Evolutionary conservation across 2,113 vertebrate species (phyloP).

Genomic region (Clarias magur): DNA sequence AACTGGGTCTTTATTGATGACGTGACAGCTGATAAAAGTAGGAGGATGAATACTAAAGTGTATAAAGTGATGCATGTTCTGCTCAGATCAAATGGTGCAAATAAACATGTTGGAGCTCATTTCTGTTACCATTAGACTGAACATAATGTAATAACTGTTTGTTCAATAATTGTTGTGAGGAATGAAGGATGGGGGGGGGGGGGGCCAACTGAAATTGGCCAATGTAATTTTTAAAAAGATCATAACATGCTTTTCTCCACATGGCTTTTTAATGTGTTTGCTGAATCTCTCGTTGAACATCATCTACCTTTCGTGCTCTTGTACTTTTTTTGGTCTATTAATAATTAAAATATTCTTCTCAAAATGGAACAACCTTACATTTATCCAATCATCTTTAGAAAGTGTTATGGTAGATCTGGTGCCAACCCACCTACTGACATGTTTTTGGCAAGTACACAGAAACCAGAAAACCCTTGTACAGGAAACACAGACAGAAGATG

Average conservation of each 20-base stretch:
- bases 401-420: neutral
- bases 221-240: neutral
- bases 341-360: neutral
- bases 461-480: neutral
- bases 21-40: too few species aligned
- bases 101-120: too few species aligned
- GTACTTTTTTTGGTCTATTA: neutral
- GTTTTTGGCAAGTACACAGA: neutral
- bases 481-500: neutral
- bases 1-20: too few species aligned
- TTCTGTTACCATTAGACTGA: neutral
- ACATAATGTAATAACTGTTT: neutral
- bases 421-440: neutral
- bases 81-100: too few species aligned
- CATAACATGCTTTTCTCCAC: neutral
- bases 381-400: neutral
- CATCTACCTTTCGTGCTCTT: too few species aligned
- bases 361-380: neutral
- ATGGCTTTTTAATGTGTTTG: too few species aligned
- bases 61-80: too few species aligned
- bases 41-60: too few species aligned
- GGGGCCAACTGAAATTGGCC: neutral
- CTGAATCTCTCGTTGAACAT: too few species aligned
- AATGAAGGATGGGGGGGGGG: neutral
- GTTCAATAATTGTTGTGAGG: neutral